phyloP scores from a whole-genome alignment of 2,797 vertebrate genomes.

The Pempheris klunzingeri region DNA sequence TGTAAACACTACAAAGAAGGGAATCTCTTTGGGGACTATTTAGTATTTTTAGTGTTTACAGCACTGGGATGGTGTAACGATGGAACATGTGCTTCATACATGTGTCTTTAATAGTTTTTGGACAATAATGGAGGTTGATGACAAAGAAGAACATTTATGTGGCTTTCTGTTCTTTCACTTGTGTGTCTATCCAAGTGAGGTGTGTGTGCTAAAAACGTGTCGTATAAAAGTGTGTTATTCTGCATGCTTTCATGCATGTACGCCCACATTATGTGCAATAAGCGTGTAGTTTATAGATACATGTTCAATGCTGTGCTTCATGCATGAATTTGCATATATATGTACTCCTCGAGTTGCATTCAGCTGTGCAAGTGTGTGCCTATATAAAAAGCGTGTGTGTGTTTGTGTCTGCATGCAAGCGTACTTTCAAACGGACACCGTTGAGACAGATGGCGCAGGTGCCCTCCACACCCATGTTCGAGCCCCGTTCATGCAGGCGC shows the following conservation, averaged over 20 bases:
- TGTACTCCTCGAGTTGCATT: slow-evolving; percentile 26
- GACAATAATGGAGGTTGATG: too few species aligned
- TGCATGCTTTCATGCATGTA: background rate
- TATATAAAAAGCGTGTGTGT: background rate
- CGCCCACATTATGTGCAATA: background rate
- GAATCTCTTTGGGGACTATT: too few species aligned
- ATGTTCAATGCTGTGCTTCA: slow-evolving; percentile 17
- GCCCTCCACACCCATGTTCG: slow-evolving; percentile 58
- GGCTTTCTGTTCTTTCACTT: background rate
- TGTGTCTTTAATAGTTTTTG: too few species aligned
- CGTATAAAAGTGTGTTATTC: background rate
- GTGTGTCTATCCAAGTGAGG: background rate
- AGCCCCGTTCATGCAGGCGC: slow-evolving; percentile 51
- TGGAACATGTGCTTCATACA: too few species aligned
- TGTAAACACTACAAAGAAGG: too few species aligned
- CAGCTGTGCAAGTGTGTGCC: slow-evolving; percentile 10
- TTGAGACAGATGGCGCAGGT: slow-evolving; percentile 73
- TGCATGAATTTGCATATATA: slow-evolving; percentile 23
- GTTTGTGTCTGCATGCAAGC: slow-evolving; percentile 5
- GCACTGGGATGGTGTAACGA: too few species aligned
- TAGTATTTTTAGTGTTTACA: too few species aligned
- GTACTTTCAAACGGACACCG: slow-evolving; percentile 8
- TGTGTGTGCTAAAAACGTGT: background rate
- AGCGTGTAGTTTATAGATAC: background rate
- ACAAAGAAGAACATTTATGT: too few species aligned